phyloP scores from a whole-genome alignment of 2,888 invertebrate genomes.

The Dryomyza anilis region DNA sequence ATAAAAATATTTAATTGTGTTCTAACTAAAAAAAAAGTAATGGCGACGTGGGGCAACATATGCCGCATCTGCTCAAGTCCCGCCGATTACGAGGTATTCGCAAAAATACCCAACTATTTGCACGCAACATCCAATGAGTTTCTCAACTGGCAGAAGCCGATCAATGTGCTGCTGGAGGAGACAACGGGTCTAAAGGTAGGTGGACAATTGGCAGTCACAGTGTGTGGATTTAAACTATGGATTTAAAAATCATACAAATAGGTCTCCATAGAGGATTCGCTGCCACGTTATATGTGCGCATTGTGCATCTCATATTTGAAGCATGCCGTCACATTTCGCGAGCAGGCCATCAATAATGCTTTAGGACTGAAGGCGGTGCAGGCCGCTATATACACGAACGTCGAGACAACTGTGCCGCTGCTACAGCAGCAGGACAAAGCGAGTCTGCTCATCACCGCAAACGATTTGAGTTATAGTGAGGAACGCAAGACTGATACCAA shows the following conservation, averaged over 20 bases:
- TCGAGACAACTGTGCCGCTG: constrained; percentile 17
- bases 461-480: constrained; percentile 48
- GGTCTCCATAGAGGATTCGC: constrained; percentile 54
- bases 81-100: constrained; percentile 57
- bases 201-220: not conserved
- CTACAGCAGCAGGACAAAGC: constrained; percentile 25
- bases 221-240: too few species aligned
- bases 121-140: constrained; percentile 57
- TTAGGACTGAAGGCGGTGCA: constrained; percentile 48
- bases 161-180: constrained; percentile 54
- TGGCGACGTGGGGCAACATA: constrained; percentile 53
- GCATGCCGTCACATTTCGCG: constrained; percentile 59
- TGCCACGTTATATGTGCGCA: constrained; percentile 58
- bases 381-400: too few species aligned
- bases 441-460: constrained; percentile 44
- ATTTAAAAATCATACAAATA: constrained; percentile 33
- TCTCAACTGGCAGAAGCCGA: constrained; percentile 56
- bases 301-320: constrained; percentile 60
- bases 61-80: constrained; percentile 60
- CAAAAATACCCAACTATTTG: constrained; percentile 58
- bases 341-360: constrained; percentile 55
- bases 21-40: too few species aligned
- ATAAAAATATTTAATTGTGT: too few species aligned
- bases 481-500: constrained; percentile 51
- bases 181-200: constrained; percentile 57